These are phyloP conservation scores for Mirza zaza DNA, from an alignment of 2,113 vertebrate genomes.

Conservation along the genomic window DNA sequence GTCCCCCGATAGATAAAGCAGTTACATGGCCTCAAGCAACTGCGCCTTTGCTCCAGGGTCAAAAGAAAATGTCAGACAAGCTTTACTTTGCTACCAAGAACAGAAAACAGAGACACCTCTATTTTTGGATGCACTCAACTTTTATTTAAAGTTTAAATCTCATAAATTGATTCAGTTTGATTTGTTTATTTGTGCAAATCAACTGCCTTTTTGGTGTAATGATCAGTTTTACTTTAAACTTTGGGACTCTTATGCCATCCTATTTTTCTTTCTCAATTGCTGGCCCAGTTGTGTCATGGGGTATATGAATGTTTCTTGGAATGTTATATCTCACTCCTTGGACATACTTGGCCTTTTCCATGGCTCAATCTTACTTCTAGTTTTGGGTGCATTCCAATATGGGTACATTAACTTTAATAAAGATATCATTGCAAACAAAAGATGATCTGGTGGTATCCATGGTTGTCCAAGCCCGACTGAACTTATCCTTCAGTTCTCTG, in stretches of 20 bases:
- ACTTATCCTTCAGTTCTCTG: neutral
- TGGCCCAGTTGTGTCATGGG: neutral
- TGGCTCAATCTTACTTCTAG: neutral
- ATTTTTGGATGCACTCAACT: slow-evolving; percentile 31
- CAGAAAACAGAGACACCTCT: slow-evolving; percentile 41
- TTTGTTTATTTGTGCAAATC: neutral
- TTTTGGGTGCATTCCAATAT: neutral
- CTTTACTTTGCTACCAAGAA: slow-evolving; percentile 16
- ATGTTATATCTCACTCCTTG: neutral
- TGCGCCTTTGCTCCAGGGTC: slow-evolving; percentile 67
- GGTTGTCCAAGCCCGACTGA: neutral
- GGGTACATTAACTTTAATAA: neutral
- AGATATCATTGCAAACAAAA: neutral
- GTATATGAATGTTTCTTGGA: neutral
- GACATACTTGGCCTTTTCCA: neutral
- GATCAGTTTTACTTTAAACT: neutral
- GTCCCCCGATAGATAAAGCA: slow-evolving; percentile 46
- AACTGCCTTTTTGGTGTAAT: neutral
- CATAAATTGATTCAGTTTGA: neutral
- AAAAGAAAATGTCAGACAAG: slow-evolving; percentile 72
- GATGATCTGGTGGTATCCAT: neutral
- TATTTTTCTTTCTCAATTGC: neutral
- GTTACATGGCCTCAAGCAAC: slow-evolving; percentile 62
- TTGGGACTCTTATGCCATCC: neutral
- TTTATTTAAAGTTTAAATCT: neutral